These are phyloP conservation scores for Pterostichus niger DNA, from an alignment of 2,888 invertebrate genomes.

Conservation along the genomic window DNA sequence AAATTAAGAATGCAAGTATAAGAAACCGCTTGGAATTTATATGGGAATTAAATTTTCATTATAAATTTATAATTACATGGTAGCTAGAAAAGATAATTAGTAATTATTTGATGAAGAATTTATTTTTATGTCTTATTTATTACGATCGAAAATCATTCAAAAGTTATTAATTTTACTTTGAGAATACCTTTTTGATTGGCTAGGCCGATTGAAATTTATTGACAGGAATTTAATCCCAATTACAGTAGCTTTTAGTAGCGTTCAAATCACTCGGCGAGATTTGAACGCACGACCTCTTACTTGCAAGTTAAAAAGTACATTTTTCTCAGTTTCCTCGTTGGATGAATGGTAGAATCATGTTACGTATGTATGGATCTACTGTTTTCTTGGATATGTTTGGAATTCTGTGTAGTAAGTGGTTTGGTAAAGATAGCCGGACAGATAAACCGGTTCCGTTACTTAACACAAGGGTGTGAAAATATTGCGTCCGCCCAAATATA, in stretches of 20 bases:
- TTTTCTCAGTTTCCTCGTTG: too few relatives aligned
- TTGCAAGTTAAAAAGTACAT: too few relatives aligned
- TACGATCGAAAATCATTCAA: background rate
- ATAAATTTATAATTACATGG: conserved; percentile 31
- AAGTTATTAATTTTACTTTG: too few relatives aligned
- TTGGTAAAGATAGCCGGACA: conserved; percentile 40
- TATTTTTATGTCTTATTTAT: conserved; percentile 37
- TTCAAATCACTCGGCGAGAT: too few relatives aligned
- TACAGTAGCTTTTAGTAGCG: too few relatives aligned
- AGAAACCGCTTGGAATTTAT: conserved; percentile 32
- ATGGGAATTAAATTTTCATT: conserved; percentile 29
- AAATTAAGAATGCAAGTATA: conserved; percentile 39
- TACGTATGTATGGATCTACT: conserved; percentile 6
- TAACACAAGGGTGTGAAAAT: conserved; percentile 54
- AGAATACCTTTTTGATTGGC: too few relatives aligned
- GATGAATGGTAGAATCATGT: conserved; percentile 2
- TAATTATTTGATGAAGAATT: conserved; percentile 14
- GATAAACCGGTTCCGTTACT: conserved; percentile 51
- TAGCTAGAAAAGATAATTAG: background rate
- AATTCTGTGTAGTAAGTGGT: conserved; percentile 48
- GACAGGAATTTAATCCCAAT: too few relatives aligned
- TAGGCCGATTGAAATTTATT: too few relatives aligned
- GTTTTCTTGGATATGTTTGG: conserved; percentile 36
- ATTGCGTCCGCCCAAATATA: background rate
- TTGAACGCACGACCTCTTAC: too few relatives aligned